Evolutionary conservation across 2,888 invertebrate species (phyloP).

Genomic region (Netelia fuscicornis): DNA sequence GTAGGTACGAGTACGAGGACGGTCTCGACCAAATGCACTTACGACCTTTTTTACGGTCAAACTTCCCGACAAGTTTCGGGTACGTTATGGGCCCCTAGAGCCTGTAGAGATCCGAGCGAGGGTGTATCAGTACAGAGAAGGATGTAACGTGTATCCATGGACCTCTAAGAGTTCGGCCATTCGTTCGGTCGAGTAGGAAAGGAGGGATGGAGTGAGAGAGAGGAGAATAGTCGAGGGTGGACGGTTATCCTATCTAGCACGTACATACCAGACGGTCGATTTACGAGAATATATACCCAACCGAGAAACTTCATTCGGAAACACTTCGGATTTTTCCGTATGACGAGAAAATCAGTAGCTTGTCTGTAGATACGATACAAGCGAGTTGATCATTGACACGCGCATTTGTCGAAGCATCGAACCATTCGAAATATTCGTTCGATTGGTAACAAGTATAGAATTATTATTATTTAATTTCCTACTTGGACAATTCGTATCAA

Average conservation of each 20-base stretch:
- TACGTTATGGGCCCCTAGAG: conserved; percentile 50
- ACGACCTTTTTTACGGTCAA: conserved; percentile 79
- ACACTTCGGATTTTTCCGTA: not conserved
- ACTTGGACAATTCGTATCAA: too few species aligned
- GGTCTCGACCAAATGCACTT: conserved; percentile 74
- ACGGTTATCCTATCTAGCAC: conserved; percentile 43
- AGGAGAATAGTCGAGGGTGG: not conserved
- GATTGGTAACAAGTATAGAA: too few species aligned
- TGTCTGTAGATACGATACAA: not conserved
- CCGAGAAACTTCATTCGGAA: conserved; percentile 9
- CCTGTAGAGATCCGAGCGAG: conserved; percentile 27
- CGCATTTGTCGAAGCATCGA: too few species aligned
- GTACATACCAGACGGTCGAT: conserved; percentile 22
- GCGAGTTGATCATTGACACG: too few species aligned
- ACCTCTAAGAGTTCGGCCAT: conserved; percentile 35
- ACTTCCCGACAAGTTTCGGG: conserved; percentile 78
- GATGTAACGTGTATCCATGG: conserved; percentile 12
- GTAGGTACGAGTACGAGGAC: conserved; percentile 26
- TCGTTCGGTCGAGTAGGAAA: conserved; percentile 28
- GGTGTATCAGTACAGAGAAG: conserved; percentile 30
- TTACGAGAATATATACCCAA: conserved; percentile 1
- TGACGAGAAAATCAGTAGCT: not conserved
- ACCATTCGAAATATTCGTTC: too few species aligned
- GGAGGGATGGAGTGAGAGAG: not conserved
- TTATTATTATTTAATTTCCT: too few species aligned